phyloP scores from a whole-genome alignment of 2,113 vertebrate species.

The Notiomystis cincta region DNA sequence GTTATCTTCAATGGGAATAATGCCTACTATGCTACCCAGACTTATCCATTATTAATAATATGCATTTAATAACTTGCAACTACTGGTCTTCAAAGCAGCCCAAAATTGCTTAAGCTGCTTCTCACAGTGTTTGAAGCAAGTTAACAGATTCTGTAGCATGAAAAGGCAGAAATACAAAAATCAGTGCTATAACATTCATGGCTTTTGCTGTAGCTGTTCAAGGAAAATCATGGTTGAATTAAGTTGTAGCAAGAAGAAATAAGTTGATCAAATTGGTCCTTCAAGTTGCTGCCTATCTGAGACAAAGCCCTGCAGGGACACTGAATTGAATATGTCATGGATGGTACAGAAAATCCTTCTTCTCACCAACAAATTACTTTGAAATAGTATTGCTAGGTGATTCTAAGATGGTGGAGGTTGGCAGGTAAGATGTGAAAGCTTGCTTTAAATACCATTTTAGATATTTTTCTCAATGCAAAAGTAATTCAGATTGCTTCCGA shows the following conservation, averaged over 20 bases:
- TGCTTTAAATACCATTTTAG: not conserved
- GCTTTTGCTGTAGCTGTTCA: not conserved
- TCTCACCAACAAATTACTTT: not conserved
- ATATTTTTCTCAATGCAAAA: not conserved
- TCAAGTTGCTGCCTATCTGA: not conserved
- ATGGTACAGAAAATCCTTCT: not conserved
- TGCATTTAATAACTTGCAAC: conserved; percentile 33
- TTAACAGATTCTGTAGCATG: not conserved
- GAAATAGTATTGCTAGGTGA: not conserved
- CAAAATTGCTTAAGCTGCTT: not conserved
- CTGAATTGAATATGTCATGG: not conserved
- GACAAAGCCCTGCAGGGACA: not conserved
- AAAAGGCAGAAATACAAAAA: not conserved
- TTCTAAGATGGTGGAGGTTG: not conserved
- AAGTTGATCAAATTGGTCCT: not conserved
- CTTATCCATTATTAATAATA: conserved; percentile 19
- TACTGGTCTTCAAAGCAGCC: not conserved
- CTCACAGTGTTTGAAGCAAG: not conserved
- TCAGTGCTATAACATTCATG: not conserved
- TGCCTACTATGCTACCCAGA: not conserved
- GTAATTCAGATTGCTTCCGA: not conserved
- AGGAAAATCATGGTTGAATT: not conserved
- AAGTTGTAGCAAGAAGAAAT: not conserved
- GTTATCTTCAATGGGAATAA: conserved; percentile 5
- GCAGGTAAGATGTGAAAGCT: not conserved